Evolutionary conservation across 2,888 invertebrate species (phyloP).

Genomic region (Synanthedon vespiformis): DNA sequence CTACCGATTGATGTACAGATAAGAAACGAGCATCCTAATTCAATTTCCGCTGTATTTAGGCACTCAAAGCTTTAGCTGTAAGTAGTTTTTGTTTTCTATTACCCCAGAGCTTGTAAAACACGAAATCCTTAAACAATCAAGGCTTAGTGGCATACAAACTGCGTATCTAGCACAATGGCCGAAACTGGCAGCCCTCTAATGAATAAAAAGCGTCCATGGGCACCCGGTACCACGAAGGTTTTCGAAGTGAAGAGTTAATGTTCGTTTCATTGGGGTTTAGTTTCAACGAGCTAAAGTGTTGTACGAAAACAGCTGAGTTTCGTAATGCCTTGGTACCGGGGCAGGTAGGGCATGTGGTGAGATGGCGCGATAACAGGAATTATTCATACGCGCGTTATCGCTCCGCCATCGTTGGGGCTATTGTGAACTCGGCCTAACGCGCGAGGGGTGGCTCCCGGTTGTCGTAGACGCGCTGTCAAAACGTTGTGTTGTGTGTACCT

Average conservation of each 20-base stretch:
- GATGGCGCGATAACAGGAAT: conserved; percentile 68
- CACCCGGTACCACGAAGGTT: conserved; percentile 35
- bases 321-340: conserved; percentile 45
- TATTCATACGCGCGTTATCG: conserved; percentile 69
- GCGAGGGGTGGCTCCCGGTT: conserved; percentile 62
- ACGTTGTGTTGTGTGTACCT: conserved; percentile 54
- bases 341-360: conserved; percentile 70
- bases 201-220: conserved; percentile 57
- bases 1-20: conserved; percentile 14
- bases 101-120: conserved; percentile 40
- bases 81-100: conserved; percentile 46
- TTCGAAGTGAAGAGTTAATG: neutral
- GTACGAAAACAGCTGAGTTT: conserved; percentile 26
- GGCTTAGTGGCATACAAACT: conserved; percentile 53
- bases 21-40: conserved; percentile 26
- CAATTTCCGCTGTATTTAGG: conserved; percentile 35
- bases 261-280: conserved; percentile 4
- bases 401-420: conserved; percentile 62
- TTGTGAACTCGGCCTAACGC: conserved; percentile 58
- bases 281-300: conserved; percentile 20
- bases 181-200: conserved; percentile 60
- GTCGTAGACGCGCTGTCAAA: conserved; percentile 61
- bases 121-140: conserved; percentile 54
- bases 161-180: conserved; percentile 59
- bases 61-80: conserved; percentile 11